Base-by-base conservation (phyloP, 2,888 invertebrate genomes). In the Thecocarcelia acutangulata region DNA sequence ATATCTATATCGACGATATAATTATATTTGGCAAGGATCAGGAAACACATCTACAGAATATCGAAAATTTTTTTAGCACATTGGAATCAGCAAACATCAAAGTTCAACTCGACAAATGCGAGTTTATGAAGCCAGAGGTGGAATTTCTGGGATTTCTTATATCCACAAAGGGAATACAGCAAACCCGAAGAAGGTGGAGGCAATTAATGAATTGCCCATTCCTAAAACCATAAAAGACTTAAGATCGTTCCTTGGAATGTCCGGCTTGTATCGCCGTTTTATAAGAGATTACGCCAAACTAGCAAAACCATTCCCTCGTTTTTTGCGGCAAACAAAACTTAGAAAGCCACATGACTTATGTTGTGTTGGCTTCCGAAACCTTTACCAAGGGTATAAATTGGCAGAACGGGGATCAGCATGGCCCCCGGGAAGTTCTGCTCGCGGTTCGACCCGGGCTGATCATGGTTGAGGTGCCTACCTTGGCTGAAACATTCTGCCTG, bases 91-190 rank as follows among this genome's bases (percentile, higher is more conserved):
- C 68, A 3, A 76, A 81, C 21, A 54, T 68, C 42, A 68, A 68
- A 13, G 6, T 46, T 3, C 46, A 58, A 13, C 48, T 78, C 6
- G 59, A 72, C 3, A 78, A 78, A 50, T 78, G 58, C 28, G 70
- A 70, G 13, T 70, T 83, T 33, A 44, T 78, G 8, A 75, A 80
- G 50, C 3, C 28, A 17, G 46, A 54, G 1, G 64, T 78, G 3
- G 56, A 78, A 52, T 64, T 72, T 42, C 33, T 42, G 42, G 48
- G 76, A 3, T 68, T 75, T 13, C 1, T 66, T 1, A 48, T 75
- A 54, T 50, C 58, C 8, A 24, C 46, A 42, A 17, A 56, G 5
- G 75, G 75, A 28, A 75, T 75, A 46, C 17, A n/a, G n/a, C 44
- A n/a, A 44, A 44, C n/a, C 44, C 44, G 44, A 44, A 44, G n/a